Evolutionary conservation across 2,888 invertebrate genomes (phyloP), one percentile per base, ranked within the genome.

Genomic region (Ernsta delagoae): DNA sequence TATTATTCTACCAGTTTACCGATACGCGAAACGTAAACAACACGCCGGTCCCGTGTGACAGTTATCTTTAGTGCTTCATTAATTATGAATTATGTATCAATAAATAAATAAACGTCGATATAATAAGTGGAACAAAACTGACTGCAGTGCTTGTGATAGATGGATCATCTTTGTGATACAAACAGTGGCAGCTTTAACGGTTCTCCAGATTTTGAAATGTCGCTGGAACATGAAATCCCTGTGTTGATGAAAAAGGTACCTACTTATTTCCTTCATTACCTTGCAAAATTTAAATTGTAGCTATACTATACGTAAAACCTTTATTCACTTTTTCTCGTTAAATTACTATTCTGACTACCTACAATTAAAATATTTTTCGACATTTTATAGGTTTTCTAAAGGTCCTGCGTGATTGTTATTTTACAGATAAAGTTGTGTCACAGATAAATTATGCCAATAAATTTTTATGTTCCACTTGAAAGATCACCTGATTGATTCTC

Each of bases 201-300:
- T 82, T 88, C 91, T 73, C 85, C 88, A 11, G 85, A 87, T 77
- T 76, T 88, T 73, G 88, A 90, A 77, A 89, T 92, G 89, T 90
- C 92, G 71, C 79, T 92, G 83, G 92, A 92, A 74, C 90, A 85
- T 73, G 89, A 89, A 81, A 85, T 91, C 75, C 90, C 92, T 78
- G 89, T 84, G 75, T 81, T 93, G 72, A 84, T 92, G 76, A 87
- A 92, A 76, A 87, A 93, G 92, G 92, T 93, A 31, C 31, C 31
- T 31, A 31, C 31, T 31, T 31, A 31, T 31, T 31, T 31, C 31
- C 31, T 31, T 31, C 31, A 31, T 31, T 3, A 31, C 31, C 2
- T 31, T 31, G 31, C 0, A 31, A 31, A 31, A 3, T 31, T 31
- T 31, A 4, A 31, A 31, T 4, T 31, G 31, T 31, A 31, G 31